Conservation (phyloP, 2,113 vertebrate genomes). For the Anolis carolinensis region DNA sequence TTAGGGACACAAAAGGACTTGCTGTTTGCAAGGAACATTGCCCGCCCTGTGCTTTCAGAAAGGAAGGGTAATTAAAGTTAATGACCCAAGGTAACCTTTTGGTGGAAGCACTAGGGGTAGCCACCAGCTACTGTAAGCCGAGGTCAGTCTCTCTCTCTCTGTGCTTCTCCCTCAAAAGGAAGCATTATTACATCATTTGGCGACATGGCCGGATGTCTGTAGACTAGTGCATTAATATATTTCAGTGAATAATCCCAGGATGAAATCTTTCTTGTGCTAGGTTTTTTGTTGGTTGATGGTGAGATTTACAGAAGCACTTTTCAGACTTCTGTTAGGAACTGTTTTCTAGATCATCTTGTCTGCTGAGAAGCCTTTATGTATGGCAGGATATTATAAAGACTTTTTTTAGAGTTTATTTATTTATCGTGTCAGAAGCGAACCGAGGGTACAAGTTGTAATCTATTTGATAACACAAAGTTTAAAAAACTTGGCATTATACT, state of each 20-base stretch:
- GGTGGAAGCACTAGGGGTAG: slow-evolving; percentile 66
- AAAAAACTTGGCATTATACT: no score
- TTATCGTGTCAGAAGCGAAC: no score
- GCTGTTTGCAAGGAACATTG: slow-evolving; percentile 82
- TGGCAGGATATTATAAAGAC: neutral
- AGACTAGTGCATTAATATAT: slow-evolving; percentile 12
- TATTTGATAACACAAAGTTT: no score
- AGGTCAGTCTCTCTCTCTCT: slow-evolving; percentile 65
- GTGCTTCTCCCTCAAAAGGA: slow-evolving; percentile 15
- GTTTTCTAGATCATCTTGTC: neutral
- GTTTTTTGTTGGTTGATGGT: neutral
- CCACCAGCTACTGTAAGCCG: slow-evolving; percentile 71
- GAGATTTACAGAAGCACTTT: neutral
- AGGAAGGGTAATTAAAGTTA: slow-evolving; percentile 83
- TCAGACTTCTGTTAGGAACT: neutral
- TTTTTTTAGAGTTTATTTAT: no score
- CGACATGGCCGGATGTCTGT: slow-evolving; percentile 30
- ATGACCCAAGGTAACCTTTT: slow-evolving; percentile 82
- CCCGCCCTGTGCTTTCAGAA: slow-evolving; percentile 72
- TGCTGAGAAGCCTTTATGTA: neutral
- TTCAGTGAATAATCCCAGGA: neutral
- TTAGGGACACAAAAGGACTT: slow-evolving; percentile 80
- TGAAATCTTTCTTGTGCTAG: neutral
- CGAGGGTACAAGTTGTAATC: no score
- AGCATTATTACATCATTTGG: slow-evolving; percentile 52